phyloP scores from a whole-genome alignment of 2,113 vertebrate species.

The Loxodonta africana region DNA sequence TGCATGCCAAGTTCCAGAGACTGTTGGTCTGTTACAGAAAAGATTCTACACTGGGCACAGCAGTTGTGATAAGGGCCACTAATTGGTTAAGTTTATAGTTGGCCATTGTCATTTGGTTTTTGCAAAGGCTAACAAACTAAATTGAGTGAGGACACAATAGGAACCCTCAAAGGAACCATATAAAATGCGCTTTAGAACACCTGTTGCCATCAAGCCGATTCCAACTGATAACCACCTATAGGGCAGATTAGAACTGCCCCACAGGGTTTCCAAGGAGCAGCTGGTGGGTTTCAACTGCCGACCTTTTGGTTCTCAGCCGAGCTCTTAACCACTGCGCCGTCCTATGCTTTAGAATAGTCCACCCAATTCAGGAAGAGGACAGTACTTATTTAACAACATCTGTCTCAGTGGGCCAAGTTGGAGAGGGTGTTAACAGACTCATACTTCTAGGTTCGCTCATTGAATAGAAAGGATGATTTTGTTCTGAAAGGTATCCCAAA shows the following conservation, averaged over 20 bases:
- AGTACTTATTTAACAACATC: neutral
- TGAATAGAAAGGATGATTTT: rapidly evolving
- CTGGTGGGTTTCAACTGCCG: too few relatives aligned
- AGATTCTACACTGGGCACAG: neutral
- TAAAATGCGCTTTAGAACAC: neutral
- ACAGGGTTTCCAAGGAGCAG: too few relatives aligned
- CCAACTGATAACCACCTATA: too few relatives aligned
- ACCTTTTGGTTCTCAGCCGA: too few relatives aligned
- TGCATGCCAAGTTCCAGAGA: neutral
- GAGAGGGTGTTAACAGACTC: neutral
- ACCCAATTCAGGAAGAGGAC: neutral
- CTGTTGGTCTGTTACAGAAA: neutral
- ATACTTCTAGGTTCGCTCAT: neutral
- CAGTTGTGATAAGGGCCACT: neutral
- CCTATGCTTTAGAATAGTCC: neutral
- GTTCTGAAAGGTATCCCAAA: neutral
- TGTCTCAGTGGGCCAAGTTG: neutral
- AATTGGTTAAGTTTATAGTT: neutral
- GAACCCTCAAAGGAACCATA: neutral
- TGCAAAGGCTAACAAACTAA: neutral
- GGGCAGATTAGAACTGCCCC: too few relatives aligned
- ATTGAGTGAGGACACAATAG: neutral
- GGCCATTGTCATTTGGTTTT: neutral
- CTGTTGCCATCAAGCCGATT: too few relatives aligned
- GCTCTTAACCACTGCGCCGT: too few relatives aligned